Evolutionary conservation across 2,797 vertebrate species (phyloP), one percentile per base, ranked within the genome.

Genomic region (Gallirallus australis): DNA sequence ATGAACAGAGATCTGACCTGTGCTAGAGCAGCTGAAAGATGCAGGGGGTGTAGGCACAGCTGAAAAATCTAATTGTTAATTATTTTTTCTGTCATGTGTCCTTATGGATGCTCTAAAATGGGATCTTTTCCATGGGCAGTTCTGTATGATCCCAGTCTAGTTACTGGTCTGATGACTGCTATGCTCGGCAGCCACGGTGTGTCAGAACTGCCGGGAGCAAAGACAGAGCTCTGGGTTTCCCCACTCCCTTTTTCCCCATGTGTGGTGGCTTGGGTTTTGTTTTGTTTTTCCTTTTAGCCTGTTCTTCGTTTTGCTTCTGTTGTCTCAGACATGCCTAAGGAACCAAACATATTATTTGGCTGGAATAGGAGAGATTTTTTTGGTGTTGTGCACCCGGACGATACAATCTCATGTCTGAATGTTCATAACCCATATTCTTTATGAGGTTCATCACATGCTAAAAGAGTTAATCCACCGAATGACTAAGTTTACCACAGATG

Each of bases 131-230:
- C 45, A 24, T 31, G 64, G 40, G 16, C 40, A 39, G 45, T 13
- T 69, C 27, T 35, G 24, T 33, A 30, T 56, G 47, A 70, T 35
- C 57, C 23, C 59, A 37, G 1, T 50, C 60, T 59, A 73, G 48
- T 31, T 97, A 97, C 97, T 97, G 97, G 83, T 89, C 68, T 94
- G 73, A 80, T 85, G 82, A 84, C 87, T 31, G 86, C 71, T 35
- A 60, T 28, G 15, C 57, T 90, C 71, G 93, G 91, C 84, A 94
- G 75, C 86, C 75, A 35, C 7, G 33, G 54, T 82, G 92, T 97
- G 73, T 97, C 95, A 78, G 64, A 88, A 72, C 35, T 90, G 63
- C 78, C 75, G 64, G 61, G 31, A 76, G 90, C 72, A 80, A 91
- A 92, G 33, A 77, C 18, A 13, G 54, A 84, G 24, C 33, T 61